Evolutionary conservation across 2,888 invertebrate genomes (phyloP).

Genomic region (Andrena trimmerana): DNA sequence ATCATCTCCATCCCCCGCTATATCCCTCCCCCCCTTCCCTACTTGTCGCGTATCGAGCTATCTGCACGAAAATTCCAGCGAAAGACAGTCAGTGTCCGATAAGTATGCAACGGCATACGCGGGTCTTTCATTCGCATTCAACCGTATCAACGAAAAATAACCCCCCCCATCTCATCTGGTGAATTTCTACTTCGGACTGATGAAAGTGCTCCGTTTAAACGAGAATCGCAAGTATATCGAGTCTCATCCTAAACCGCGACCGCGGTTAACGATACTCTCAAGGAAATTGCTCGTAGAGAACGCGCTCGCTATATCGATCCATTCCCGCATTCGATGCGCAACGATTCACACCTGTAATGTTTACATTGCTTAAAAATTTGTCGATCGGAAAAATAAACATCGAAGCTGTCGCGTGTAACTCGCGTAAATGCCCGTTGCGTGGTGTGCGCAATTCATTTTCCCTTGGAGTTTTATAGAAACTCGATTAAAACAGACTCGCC

Average conservation of each 20-base stretch:
- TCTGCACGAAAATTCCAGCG: neutral
- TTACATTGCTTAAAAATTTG: neutral
- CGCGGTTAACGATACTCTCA: constrained; percentile 61
- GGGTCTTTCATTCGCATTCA: neutral
- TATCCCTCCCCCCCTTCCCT: no score
- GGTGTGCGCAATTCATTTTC: neutral
- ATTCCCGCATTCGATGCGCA: neutral
- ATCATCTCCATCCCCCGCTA: no score
- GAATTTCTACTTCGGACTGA: constrained; percentile 60
- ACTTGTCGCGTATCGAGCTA: neutral
- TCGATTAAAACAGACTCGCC: neutral
- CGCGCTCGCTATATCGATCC: constrained; percentile 24
- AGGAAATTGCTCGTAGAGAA: constrained; percentile 53
- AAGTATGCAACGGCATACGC: neutral
- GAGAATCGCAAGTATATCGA: constrained; percentile 58
- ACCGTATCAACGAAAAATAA: constrained; percentile 29
- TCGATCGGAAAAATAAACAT: no score
- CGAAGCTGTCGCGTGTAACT: neutral
- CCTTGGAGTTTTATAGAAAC: neutral
- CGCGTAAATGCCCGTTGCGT: neutral
- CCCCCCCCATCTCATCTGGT: constrained; percentile 45
- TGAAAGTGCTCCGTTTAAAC: constrained; percentile 56
- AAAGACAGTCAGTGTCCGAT: neutral
- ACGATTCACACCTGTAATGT: neutral
- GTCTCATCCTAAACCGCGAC: constrained; percentile 41